Conservation (phyloP, 1,140 invertebrate species). For the Drosophila lacertosa region DNA sequence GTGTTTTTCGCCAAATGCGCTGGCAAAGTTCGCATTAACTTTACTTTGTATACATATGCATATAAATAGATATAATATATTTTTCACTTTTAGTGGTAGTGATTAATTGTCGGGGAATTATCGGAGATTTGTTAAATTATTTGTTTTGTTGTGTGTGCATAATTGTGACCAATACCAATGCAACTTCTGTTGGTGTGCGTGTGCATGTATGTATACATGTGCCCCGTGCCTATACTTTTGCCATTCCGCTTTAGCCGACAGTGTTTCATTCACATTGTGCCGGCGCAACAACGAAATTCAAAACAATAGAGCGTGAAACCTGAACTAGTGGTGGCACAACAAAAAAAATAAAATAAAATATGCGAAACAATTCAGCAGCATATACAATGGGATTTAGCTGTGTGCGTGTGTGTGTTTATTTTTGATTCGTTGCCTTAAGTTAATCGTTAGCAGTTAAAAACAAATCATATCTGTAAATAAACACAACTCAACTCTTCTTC, state of each 20-base stretch:
- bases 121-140: slow-evolving; percentile 33
- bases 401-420: background rate
- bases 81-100: slow-evolving; percentile 31
- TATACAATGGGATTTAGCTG: slow-evolving; percentile 7
- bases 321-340: slow-evolving; percentile 34
- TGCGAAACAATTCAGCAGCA: slow-evolving; percentile 31
- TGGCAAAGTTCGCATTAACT: slow-evolving; percentile 4
- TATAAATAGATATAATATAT: background rate
- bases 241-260: slow-evolving; percentile 42
- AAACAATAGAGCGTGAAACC: slow-evolving; percentile 51
- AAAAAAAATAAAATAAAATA: slow-evolving; percentile 27
- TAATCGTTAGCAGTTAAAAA: background rate
- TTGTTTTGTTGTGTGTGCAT: slow-evolving; percentile 66
- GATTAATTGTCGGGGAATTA: slow-evolving; percentile 42
- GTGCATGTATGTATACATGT: slow-evolving; percentile 17
- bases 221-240: slow-evolving; percentile 36
- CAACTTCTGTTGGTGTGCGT: slow-evolving; percentile 19
- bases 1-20: background rate
- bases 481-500: slow-evolving; percentile 27
- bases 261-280: slow-evolving; percentile 41
- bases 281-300: slow-evolving; percentile 33
- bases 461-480: slow-evolving; percentile 33
- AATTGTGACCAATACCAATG: slow-evolving; percentile 47
- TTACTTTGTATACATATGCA: background rate
- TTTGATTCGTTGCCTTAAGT: slow-evolving; percentile 4